Evolutionary conservation across 2,888 invertebrate genomes (phyloP).

Genomic region (Abrostola triplasia): DNA sequence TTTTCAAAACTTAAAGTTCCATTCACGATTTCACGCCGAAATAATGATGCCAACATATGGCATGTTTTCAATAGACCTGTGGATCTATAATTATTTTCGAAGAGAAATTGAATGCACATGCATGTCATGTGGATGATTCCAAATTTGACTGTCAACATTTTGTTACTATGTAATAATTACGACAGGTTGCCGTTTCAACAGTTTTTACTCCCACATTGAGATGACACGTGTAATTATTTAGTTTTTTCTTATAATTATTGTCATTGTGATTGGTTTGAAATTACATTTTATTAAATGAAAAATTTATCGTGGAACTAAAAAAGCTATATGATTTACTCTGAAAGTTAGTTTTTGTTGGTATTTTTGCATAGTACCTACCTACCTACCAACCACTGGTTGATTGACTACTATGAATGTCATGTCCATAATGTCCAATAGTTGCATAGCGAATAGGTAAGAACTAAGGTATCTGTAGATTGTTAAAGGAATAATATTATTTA

Average conservation of each 20-base stretch:
- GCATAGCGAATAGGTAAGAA: too few species aligned
- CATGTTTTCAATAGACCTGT: slow-evolving; percentile 67
- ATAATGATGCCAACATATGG: slow-evolving; percentile 79
- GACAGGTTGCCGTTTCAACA: slow-evolving; percentile 20
- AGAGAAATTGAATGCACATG: slow-evolving; percentile 50
- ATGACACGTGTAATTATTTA: neutral
- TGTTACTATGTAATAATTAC: slow-evolving; percentile 24
- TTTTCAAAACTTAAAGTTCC: slow-evolving; percentile 70
- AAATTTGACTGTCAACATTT: slow-evolving; percentile 32
- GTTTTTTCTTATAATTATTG: too few species aligned
- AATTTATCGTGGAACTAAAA: too few species aligned
- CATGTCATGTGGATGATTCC: slow-evolving; percentile 52
- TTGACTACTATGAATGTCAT: too few species aligned
- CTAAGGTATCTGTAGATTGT: neutral
- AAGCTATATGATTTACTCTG: too few species aligned
- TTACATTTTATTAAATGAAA: too few species aligned
- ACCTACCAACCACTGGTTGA: too few species aligned
- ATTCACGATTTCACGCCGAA: slow-evolving; percentile 69
- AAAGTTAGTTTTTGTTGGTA: too few species aligned
- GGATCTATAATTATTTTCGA: slow-evolving; percentile 65
- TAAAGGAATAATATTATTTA: slow-evolving; percentile 16
- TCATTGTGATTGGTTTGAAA: too few species aligned
- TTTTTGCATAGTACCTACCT: too few species aligned
- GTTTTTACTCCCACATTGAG: neutral
- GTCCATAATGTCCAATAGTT: too few species aligned